phyloP scores from a whole-genome alignment of 2,888 invertebrate species.

The Caenorhabditis uteleia region DNA sequence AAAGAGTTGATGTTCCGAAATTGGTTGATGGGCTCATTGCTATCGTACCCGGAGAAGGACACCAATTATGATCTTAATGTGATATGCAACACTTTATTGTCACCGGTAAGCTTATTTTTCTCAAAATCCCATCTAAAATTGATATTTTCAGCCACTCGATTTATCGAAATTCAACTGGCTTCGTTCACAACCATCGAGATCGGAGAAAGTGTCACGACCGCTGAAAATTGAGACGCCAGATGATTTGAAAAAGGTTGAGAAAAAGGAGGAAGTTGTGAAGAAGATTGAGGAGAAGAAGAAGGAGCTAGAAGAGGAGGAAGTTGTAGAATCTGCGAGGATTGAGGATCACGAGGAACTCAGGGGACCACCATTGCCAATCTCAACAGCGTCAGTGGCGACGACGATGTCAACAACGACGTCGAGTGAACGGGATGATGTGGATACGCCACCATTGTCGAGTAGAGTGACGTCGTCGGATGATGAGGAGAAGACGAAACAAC shows the following conservation, averaged over 20 bases:
- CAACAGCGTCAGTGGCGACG: slow-evolving; percentile 29
- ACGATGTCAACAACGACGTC: slow-evolving; percentile 30
- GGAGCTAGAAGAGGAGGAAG: neutral
- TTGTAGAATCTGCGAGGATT: neutral
- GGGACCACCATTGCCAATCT: slow-evolving; percentile 24
- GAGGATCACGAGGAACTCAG: slow-evolving; percentile 12
- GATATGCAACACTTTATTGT: slow-evolving; percentile 19
- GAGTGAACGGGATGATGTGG: slow-evolving; percentile 26
- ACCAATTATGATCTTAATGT: slow-evolving; percentile 15
- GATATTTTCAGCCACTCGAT: slow-evolving; percentile 8
- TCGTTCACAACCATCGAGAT: neutral
- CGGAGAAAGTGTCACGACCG: neutral
- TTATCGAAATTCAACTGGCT: slow-evolving; percentile 9
- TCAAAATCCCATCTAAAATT: slow-evolving; percentile 5
- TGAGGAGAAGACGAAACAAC: slow-evolving; percentile 11
- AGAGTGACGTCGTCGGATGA: slow-evolving; percentile 15
- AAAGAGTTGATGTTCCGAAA: slow-evolving; percentile 44
- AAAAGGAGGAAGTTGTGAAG: neutral
- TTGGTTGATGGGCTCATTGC: slow-evolving; percentile 41
- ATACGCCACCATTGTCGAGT: slow-evolving; percentile 21
- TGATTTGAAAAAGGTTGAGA: neutral
- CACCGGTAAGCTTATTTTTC: slow-evolving; percentile 12
- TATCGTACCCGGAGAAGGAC: slow-evolving; percentile 5
- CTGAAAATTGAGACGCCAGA: neutral
- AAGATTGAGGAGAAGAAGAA: neutral